phyloP scores from a whole-genome alignment of 2,888 invertebrate genomes.

The Linyphia triangularis region DNA sequence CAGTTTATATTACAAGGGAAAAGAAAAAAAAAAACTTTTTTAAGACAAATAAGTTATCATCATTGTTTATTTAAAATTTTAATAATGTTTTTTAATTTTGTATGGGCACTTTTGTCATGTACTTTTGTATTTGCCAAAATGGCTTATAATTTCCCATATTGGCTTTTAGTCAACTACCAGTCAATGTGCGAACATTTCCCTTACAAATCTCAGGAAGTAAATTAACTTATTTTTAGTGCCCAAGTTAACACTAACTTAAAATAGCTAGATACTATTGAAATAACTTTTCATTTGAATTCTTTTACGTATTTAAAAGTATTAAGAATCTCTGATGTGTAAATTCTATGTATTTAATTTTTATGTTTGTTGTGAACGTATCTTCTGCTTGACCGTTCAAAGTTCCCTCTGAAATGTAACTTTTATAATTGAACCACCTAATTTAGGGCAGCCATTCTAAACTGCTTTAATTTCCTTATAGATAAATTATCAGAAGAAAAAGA shows the following conservation, averaged over 20 bases:
- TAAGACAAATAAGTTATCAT: background rate
- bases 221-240: background rate
- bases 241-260: background rate
- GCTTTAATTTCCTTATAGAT: background rate
- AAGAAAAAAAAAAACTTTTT: background rate
- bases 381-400: conserved; percentile 33
- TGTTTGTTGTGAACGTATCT: conserved; percentile 40
- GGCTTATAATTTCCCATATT: background rate
- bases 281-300: background rate
- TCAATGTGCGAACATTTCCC: background rate
- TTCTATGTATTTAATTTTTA: conserved; percentile 1
- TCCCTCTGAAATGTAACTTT: conserved; percentile 22
- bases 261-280: background rate
- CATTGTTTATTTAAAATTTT: background rate
- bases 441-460: background rate
- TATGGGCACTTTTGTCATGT: background rate
- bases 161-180: background rate
- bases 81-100: background rate
- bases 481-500: background rate
- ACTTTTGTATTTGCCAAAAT: background rate
- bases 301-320: background rate
- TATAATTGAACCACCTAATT: background rate
- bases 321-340: background rate
- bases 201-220: background rate
- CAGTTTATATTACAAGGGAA: background rate